Evolutionary conservation across 2,888 invertebrate genomes (phyloP), one percentile per base, ranked within the genome.

Genomic region (Bugula neritina): DNA sequence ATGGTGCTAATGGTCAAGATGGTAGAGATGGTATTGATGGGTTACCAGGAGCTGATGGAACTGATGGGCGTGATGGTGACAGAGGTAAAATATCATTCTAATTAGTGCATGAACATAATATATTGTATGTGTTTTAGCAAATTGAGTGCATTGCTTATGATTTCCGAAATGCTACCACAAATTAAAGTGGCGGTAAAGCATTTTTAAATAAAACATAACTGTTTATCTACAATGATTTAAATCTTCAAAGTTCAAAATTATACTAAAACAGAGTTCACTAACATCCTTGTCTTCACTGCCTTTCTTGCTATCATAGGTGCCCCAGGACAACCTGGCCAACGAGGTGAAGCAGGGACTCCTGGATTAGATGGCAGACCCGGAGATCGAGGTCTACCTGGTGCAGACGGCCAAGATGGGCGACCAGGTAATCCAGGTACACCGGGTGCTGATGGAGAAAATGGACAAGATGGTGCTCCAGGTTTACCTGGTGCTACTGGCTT

Each of bases 21-120:
- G 77, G 77, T 27, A 71, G 27, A 57, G 25, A 52, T 52, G 77
- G 77, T 25, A 69, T 27, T 34, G 70, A 57, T 52, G 76, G 76
- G 69, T 57, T 57, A 34, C 71, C 55, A 43, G 73, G 70, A n/a
- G 73, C 71, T 63, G 27, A 27, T 63, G 63, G 63, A 13, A 21
- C 10, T 31, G 63, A 63, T 63, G 63, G 63, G 10, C 17, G 10
- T 13, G 25, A 21, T 63, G 63, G 63, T 13, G 17, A 21, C 10
- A 27, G 31, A 63, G 63, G 63, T 63, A 63, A 63, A 27, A 57
- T 43, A 43, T 10, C n/a, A n/a, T n/a, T n/a, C n/a, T n/a, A n/a
- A n/a, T n/a, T n/a, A n/a, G n/a, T n/a, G n/a, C n/a, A n/a, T n/a
- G n/a, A n/a, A n/a, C n/a, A n/a, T n/a, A n/a, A n/a, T n/a, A n/a